Evolutionary conservation across 2,113 vertebrate species (phyloP).

Genomic region (Gavia stellata): DNA sequence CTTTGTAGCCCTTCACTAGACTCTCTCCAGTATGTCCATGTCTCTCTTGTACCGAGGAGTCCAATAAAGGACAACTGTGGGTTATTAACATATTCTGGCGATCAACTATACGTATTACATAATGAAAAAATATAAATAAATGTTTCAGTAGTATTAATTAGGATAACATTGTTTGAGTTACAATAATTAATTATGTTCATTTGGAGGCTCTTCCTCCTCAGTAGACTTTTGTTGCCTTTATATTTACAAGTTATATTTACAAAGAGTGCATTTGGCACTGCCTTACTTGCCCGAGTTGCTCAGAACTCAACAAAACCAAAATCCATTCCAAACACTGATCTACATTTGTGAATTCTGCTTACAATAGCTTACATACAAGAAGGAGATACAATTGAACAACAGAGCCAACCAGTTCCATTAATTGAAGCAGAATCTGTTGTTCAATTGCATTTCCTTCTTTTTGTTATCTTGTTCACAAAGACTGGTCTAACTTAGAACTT

Average conservation of each 20-base stretch:
- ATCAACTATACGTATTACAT: background rate
- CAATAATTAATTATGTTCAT: background rate
- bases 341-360: background rate
- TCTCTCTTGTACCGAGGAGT: background rate
- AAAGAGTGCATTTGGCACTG: background rate
- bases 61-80: background rate
- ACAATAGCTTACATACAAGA: background rate
- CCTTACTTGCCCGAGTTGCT: background rate
- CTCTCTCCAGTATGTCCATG: background rate
- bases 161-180: background rate
- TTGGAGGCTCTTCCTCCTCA: background rate
- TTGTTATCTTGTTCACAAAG: background rate
- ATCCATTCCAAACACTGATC: background rate
- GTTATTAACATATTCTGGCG: background rate
- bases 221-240: background rate
- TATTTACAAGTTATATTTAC: background rate
- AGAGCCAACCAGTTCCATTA: background rate
- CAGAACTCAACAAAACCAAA: background rate
- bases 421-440: background rate
- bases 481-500: background rate
- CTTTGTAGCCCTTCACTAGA: background rate
- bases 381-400: background rate
- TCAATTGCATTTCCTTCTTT: background rate
- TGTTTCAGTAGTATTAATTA: background rate
- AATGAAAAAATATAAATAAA: background rate